Percentiles rank a stretch among this genome's conserved stretches.
phyloP scores from a whole-genome alignment of 2,888 invertebrate genomes.

The Metellina segmentata region DNA sequence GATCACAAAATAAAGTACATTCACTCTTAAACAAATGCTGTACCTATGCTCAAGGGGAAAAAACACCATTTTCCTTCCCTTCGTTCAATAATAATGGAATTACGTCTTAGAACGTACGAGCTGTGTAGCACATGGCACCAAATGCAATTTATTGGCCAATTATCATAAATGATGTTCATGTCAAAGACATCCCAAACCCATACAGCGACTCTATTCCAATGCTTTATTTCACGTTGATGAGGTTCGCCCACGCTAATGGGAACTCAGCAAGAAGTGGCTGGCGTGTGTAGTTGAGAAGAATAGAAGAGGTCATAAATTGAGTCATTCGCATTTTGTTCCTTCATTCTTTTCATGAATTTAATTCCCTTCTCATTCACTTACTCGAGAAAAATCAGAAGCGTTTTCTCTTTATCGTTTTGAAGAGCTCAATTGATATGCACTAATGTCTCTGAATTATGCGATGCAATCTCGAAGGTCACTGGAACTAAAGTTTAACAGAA shows the following conservation, averaged over 20 bases:
- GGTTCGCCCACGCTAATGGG: not conserved
- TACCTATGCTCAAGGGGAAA: not conserved
- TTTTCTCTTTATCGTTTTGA: not conserved
- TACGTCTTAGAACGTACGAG: not conserved
- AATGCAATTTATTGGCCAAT: not conserved
- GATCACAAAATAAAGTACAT: not conserved
- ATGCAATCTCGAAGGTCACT: too few relatives aligned
- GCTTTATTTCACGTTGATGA: not conserved
- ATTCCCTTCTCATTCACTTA: not conserved
- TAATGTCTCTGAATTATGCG: too few relatives aligned
- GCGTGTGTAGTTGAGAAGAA: not conserved
- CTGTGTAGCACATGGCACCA: not conserved
- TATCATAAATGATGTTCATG: not conserved
- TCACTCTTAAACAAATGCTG: not conserved
- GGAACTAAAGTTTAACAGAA: too few relatives aligned
- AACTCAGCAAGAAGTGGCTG: not conserved
- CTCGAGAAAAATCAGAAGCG: not conserved
- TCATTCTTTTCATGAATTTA: not conserved
- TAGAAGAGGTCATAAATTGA: not conserved
- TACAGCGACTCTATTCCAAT: constrained; percentile 1
- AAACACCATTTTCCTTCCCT: not conserved
- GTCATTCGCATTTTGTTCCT: not conserved
- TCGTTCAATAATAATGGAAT: not conserved
- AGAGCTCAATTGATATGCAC: too few relatives aligned
- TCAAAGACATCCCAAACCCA: not conserved